Conservation (phyloP, 2,888 invertebrate genomes). For the Ophion ventricosus region DNA sequence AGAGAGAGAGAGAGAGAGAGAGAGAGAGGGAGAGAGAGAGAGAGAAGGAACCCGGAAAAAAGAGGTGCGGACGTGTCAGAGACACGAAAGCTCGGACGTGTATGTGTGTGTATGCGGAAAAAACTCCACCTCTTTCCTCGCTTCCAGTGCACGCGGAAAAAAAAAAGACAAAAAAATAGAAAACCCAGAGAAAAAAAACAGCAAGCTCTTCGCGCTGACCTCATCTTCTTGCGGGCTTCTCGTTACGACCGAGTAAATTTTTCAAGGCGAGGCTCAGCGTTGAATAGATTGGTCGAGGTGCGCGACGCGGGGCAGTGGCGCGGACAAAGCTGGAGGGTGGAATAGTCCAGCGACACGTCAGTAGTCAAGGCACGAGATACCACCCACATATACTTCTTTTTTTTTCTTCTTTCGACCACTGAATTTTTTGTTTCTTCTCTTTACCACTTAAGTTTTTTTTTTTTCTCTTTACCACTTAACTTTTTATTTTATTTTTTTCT, state of each 20-base stretch:
- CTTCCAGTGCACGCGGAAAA: slow-evolving; percentile 50
- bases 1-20: slow-evolving; percentile 18
- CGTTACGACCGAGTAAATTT: slow-evolving; percentile 78
- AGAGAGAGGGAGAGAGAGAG: slow-evolving; percentile 15
- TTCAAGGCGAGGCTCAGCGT: slow-evolving; percentile 73
- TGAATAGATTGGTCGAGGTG: slow-evolving; percentile 72
- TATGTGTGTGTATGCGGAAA: slow-evolving; percentile 36
- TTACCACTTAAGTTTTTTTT: not conserved
- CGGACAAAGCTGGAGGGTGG: slow-evolving; percentile 13
- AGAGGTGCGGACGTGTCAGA: slow-evolving; percentile 30
- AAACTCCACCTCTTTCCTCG: slow-evolving; percentile 9
- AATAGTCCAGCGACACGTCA: slow-evolving; percentile 11
- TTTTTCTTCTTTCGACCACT: not conserved
- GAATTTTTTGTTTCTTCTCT: not conserved
- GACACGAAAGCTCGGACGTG: slow-evolving; percentile 7
- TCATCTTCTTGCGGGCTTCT: slow-evolving; percentile 74
- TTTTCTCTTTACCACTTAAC: no score
- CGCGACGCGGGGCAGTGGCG: no score
- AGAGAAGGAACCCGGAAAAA: not conserved
- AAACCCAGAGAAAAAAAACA: not conserved
- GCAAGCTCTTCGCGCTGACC: slow-evolving; percentile 65
- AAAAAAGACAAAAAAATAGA: slow-evolving; percentile 28
- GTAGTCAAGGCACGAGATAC: slow-evolving; percentile 1
- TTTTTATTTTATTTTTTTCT: slow-evolving; percentile 1
- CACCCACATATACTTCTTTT: not conserved